Conservation (phyloP, 2,113 vertebrate genomes). For the Lipotes vexillifer region DNA sequence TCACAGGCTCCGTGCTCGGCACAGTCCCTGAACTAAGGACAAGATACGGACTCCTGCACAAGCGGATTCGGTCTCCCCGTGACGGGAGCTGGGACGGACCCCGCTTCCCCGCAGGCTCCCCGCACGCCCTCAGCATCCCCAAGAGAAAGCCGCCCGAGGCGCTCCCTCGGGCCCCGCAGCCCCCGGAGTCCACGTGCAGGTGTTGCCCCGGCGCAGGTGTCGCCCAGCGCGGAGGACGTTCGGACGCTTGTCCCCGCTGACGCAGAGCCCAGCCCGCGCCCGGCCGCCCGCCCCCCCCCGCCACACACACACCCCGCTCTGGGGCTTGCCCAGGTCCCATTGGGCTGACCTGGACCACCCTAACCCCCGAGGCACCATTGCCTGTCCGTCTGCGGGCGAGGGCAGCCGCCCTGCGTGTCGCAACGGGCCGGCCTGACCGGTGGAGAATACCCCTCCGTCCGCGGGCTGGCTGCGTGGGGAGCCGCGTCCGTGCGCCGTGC, state of each 20-base stretch:
- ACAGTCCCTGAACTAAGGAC: background rate
- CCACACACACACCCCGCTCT: too few species aligned
- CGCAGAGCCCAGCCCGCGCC: background rate
- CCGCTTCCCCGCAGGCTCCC: background rate
- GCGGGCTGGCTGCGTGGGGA: slow-evolving; percentile 56
- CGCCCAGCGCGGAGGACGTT: background rate
- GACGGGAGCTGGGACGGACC: too few species aligned
- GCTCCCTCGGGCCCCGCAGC: background rate
- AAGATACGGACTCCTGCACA: background rate
- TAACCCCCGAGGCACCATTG: too few species aligned
- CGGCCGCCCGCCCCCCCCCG: slow-evolving; percentile 43
- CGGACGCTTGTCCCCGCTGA: background rate
- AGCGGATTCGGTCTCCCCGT: too few species aligned
- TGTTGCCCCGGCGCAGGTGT: background rate
- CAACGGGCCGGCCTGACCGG: too few species aligned
- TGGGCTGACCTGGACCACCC: too few species aligned
- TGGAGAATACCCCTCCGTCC: too few species aligned
- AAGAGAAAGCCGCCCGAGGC: background rate
- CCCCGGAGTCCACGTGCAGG: background rate
- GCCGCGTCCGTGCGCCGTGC: background rate
- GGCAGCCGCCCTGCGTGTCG: too few species aligned
- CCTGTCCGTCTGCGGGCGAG: too few species aligned
- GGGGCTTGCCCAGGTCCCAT: too few species aligned
- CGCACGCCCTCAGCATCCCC: background rate
- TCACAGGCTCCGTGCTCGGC: too few species aligned